These are phyloP conservation scores for Stenoptilia bipunctidactyla DNA, from an alignment of 2,888 invertebrate genomes.

Conservation along the genomic window DNA sequence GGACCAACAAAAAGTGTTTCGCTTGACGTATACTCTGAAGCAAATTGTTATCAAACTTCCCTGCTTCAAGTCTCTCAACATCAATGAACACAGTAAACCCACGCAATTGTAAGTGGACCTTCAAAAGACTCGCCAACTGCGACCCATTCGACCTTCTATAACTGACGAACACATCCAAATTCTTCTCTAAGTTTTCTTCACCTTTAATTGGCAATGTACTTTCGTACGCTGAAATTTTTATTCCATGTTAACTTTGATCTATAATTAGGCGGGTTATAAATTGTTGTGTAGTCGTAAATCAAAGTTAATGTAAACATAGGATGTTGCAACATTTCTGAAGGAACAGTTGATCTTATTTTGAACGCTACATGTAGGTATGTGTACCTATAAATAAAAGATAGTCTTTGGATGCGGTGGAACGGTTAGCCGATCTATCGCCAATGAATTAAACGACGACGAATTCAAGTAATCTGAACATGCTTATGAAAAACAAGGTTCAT, in stretches of 20 bases:
- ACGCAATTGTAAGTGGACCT: slow-evolving; percentile 95
- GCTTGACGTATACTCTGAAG: slow-evolving; percentile 97
- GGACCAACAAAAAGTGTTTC: slow-evolving; percentile 94
- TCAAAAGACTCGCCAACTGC: slow-evolving; percentile 93
- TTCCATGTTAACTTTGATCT: slow-evolving; percentile 4
- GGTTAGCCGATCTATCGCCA: too few relatives aligned
- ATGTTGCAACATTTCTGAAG: too few relatives aligned
- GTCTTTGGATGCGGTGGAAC: too few relatives aligned
- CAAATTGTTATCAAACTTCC: slow-evolving; percentile 98
- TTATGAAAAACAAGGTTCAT: too few relatives aligned
- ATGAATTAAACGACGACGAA: too few relatives aligned
- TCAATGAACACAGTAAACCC: slow-evolving; percentile 98
- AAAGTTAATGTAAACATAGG: background rate
- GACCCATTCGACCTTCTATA: slow-evolving; percentile 98
- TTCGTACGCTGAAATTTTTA: slow-evolving; percentile 67
- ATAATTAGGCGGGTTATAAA: slow-evolving; percentile 1
- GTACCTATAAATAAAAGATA: too few relatives aligned
- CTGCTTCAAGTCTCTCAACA: slow-evolving; percentile 96
- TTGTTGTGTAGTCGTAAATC: slow-evolving; percentile 6
- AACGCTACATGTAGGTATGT: too few relatives aligned
- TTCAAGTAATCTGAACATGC: too few relatives aligned
- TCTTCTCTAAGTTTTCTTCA: slow-evolving; percentile 87
- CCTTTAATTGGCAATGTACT: slow-evolving; percentile 75
- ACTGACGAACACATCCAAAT: slow-evolving; percentile 97
- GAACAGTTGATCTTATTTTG: too few relatives aligned